phyloP scores from a whole-genome alignment of 2,113 vertebrate species.

The Brienomyrus brachyistius region DNA sequence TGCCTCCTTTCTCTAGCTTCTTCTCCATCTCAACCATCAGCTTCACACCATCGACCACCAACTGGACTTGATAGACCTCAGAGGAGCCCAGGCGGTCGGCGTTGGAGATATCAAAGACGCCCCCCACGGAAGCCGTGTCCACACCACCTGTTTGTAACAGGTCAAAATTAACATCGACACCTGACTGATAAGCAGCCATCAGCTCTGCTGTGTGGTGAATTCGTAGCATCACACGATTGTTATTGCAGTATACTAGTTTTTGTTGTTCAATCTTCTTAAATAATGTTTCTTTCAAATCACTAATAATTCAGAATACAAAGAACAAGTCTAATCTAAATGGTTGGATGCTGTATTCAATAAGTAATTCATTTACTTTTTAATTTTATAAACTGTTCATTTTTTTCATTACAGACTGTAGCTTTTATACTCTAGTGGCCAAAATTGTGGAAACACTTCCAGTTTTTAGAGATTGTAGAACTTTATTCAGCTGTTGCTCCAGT shows the following conservation, averaged over 20 bases:
- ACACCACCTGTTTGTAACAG: conserved; percentile 71
- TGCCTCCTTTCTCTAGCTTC: conserved; percentile 84
- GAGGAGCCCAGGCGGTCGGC: conserved; percentile 90
- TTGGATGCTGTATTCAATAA: neutral
- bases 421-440: neutral
- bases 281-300: neutral
- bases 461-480: neutral
- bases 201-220: neutral
- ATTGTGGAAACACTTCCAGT: neutral
- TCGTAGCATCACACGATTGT: neutral
- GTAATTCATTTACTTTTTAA: neutral
- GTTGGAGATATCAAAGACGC: conserved; percentile 91
- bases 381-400: neutral
- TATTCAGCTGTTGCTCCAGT: neutral
- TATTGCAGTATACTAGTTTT: neutral
- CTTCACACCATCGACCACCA: conserved; percentile 95
- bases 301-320: neutral
- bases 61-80: conserved; percentile 87
- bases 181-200: neutral
- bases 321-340: neutral
- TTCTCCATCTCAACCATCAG: conserved; percentile 98
- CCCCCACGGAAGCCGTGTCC: conserved; percentile 87
- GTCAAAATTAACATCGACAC: neutral
- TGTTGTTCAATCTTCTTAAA: neutral
- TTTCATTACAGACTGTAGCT: neutral